A percentile compares a stretch with the other conserved stretches of the same genome.
phyloP scores from a whole-genome alignment of 2,113 vertebrate genomes.

The Zosterops pallidus region DNA sequence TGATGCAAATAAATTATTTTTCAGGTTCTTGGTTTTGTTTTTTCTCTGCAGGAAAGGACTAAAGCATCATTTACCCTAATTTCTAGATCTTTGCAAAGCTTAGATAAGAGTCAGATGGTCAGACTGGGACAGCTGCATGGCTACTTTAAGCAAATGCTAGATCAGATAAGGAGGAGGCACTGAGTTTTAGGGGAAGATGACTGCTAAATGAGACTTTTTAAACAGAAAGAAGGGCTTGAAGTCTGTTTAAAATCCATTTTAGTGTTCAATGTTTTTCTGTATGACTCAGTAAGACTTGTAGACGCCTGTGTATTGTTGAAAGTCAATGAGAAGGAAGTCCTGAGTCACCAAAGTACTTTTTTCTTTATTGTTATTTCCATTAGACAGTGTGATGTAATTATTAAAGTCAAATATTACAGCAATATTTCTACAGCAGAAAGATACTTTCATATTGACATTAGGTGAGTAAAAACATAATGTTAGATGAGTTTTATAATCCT shows the following conservation, averaged over 20 bases:
- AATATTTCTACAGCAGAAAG: background rate
- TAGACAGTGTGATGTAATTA: background rate
- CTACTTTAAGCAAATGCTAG: background rate
- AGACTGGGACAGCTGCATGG: background rate
- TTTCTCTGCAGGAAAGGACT: background rate
- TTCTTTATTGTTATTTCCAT: background rate
- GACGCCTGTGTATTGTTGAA: background rate
- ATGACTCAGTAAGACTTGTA: background rate
- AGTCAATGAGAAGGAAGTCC: constrained; percentile 8
- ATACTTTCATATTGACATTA: background rate
- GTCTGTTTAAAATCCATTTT: background rate
- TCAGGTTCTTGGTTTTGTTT: background rate
- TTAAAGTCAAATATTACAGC: background rate
- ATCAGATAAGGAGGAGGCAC: background rate
- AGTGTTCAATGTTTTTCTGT: background rate
- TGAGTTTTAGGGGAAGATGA: background rate
- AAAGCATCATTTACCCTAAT: background rate
- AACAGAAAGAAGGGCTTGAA: background rate
- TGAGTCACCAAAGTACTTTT: background rate
- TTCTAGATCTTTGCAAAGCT: background rate
- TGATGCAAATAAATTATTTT: background rate
- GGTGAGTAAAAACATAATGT: background rate
- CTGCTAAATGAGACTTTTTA: background rate
- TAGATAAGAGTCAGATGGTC: background rate
- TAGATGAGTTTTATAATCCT: background rate